Base-by-base conservation (phyloP, 2,113 vertebrate genomes). In the Alosa alosa region DNA sequence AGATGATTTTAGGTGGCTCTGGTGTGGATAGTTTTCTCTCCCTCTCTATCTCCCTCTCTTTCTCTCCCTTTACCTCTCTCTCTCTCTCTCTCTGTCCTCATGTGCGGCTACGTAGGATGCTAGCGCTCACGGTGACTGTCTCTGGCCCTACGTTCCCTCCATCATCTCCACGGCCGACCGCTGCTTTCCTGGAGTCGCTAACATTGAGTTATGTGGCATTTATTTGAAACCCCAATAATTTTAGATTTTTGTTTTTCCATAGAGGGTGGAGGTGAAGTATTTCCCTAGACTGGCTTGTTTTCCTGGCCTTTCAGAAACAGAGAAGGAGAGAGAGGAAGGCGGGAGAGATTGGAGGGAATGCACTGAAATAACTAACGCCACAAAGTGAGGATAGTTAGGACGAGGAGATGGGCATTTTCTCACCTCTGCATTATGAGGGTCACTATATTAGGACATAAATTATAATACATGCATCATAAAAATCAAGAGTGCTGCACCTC, bases 151-250 rank as follows among this genome's bases (percentile, higher is more conserved):
- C 20, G 81, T 82, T 84, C 45, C 44, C 22, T 81, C 86, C 81
- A 83, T 88, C 86, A 47, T 75, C 50, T 68, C 52, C 84, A 87
- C 85, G 89, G 88, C 86, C 89, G 50, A 5, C 84, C 82, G 57
- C 85, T 84, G 85, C 86, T 89, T 89, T 82, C 84, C 84, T 88
- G 87, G 84, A 75, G 20, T 55, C 84, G n/a, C 83, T 85, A 84
- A 86, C 87, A 41, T 68, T 83, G 88, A 93, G 88, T 93, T 91
- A 92, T 90, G 88, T 85, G 84, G 85, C 90, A 90, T 90, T 92
- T 93, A 93, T 93, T 92, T 93, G 89, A 91, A 91, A 93, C 89
- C 82, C 84, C 86, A 85, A 44, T 93, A 89, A 92, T 91, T 91
- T 91, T 87, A 90, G 89, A 87, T 90, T 89, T 91, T 88, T 86